A percentile compares a stretch with the other conserved stretches of the same genome.
These are phyloP conservation scores for Chloroceryle aenea DNA, from an alignment of 2,113 vertebrate genomes.

Conservation along the genomic window DNA sequence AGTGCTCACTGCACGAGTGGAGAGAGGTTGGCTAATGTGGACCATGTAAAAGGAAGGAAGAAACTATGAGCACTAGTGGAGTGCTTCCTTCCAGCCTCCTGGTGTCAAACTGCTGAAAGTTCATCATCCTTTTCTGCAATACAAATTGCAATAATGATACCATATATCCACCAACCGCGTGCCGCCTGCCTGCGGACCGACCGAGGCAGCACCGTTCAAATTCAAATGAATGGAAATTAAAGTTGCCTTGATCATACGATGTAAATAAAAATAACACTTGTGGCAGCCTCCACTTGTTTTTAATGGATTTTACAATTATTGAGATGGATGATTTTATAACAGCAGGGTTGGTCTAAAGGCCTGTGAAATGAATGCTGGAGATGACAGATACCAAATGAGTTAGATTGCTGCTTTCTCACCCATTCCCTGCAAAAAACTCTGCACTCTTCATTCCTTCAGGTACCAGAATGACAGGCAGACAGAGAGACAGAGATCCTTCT, in stretches of 20 bases:
- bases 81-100: background rate
- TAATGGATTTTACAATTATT: background rate
- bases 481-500: accelerated
- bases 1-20: accelerated
- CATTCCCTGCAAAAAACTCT: background rate
- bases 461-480: accelerated
- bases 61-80: background rate
- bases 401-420: background rate
- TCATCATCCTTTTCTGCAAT: background rate
- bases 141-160: background rate
- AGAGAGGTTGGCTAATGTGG: background rate
- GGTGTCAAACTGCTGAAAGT: background rate
- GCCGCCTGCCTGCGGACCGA: background rate
- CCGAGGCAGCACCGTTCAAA: background rate
- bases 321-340: background rate
- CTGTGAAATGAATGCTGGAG: background rate
- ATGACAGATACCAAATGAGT: background rate
- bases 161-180: accelerated
- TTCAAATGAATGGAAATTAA: background rate
- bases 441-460: no score
- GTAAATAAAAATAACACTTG: background rate
- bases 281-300: background rate
- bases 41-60: accelerated
- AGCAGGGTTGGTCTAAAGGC: background rate
- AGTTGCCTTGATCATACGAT: background rate